These are phyloP conservation scores for Microdon myrmicae DNA, from an alignment of 2,888 invertebrate species.

Conservation along the genomic window DNA sequence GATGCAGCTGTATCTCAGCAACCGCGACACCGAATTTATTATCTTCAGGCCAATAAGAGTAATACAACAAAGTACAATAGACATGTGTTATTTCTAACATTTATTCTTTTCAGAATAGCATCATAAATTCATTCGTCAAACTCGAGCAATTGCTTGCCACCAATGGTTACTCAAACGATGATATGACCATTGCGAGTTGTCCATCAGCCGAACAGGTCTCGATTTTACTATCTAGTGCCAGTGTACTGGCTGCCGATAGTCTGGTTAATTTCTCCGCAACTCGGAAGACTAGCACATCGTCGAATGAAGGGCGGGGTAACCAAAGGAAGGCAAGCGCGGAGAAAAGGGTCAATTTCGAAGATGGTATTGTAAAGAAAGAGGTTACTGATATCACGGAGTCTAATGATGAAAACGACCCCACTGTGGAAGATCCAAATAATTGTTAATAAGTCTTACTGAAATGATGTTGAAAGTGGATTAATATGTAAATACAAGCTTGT, in stretches of 20 bases:
- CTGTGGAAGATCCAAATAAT: not conserved
- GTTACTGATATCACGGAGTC: slow-evolving; percentile 51
- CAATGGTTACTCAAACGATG: slow-evolving; percentile 84
- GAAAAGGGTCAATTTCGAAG: slow-evolving; percentile 57
- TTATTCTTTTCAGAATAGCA: slow-evolving; percentile 76
- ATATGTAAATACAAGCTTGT: too few relatives aligned
- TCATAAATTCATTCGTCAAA: slow-evolving; percentile 88
- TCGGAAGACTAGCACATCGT: slow-evolving; percentile 61
- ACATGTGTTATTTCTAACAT: slow-evolving; percentile 8
- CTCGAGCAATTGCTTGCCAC: slow-evolving; percentile 79
- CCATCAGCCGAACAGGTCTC: slow-evolving; percentile 94
- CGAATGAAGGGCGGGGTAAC: slow-evolving; percentile 49
- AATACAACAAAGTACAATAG: slow-evolving; percentile 54
- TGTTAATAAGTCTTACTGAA: too few relatives aligned
- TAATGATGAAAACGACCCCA: not conserved
- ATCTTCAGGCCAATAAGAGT: slow-evolving; percentile 93
- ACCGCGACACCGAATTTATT: slow-evolving; percentile 96
- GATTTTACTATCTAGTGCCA: slow-evolving; percentile 84
- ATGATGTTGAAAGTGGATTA: too few relatives aligned
- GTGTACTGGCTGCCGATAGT: slow-evolving; percentile 70
- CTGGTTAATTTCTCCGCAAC: slow-evolving; percentile 60
- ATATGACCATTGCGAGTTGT: slow-evolving; percentile 84
- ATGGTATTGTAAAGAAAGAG: slow-evolving; percentile 45
- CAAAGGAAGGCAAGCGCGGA: slow-evolving; percentile 40
- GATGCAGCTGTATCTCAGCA: slow-evolving; percentile 95